Percentiles rank a stretch among this genome's conserved stretches.
These are phyloP conservation scores for Urocynchramus pylzowi DNA, from an alignment of 2,113 vertebrate species.

Conservation along the genomic window DNA sequence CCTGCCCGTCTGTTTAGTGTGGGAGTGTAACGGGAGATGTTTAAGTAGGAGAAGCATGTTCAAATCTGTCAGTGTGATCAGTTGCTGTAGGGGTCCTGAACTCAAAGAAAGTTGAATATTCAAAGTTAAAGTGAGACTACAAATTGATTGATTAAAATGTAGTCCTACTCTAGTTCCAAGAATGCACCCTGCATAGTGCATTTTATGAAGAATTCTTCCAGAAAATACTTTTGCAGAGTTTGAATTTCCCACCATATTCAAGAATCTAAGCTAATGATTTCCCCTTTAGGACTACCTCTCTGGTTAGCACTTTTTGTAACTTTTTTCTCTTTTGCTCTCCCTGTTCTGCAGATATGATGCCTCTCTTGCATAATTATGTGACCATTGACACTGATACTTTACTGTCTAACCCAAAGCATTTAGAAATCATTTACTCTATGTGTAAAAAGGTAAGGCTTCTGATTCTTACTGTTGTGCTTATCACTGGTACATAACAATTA, in stretches of 20 bases:
- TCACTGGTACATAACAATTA: neutral
- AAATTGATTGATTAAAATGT: neutral
- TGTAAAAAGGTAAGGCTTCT: constrained; percentile 90
- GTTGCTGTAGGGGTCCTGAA: neutral
- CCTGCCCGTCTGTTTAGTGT: neutral
- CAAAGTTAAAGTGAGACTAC: neutral
- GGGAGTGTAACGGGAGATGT: neutral
- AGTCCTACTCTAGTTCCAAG: neutral
- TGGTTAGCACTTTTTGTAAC: neutral
- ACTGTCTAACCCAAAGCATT: constrained; percentile 88
- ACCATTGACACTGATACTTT: constrained; percentile 93
- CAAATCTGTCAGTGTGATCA: neutral
- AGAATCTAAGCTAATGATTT: neutral
- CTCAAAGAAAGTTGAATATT: neutral
- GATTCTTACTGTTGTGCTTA: neutral
- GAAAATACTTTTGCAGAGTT: neutral
- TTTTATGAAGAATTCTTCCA: neutral
- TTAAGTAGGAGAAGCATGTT: neutral
- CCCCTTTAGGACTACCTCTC: neutral
- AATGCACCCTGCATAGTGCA: neutral
- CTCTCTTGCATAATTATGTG: constrained; percentile 97
- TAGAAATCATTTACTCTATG: constrained; percentile 96
- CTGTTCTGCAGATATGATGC: constrained; percentile 92
- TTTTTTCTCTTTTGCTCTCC: neutral
- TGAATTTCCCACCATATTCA: neutral